Evolutionary conservation across 1,140 invertebrate species (phyloP).

Genomic region (Microplitis demolitor): DNA sequence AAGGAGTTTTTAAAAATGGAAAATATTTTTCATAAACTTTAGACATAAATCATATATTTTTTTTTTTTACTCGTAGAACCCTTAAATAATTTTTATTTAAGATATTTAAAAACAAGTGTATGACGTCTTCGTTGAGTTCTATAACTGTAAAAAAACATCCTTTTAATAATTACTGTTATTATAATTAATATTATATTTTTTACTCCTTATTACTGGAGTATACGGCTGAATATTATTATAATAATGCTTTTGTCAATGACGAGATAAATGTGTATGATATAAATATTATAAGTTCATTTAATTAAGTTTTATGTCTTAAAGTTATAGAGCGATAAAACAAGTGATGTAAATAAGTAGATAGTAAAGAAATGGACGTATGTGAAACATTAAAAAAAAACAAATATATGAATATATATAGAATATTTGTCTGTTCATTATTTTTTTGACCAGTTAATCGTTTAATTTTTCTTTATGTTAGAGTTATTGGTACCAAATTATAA

Average conservation of each 20-base stretch:
- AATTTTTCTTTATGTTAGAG: neutral
- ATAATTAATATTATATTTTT: neutral
- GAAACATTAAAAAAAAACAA: constrained; percentile 7
- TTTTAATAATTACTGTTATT: neutral
- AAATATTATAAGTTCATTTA: constrained; percentile 2
- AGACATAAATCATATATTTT: neutral
- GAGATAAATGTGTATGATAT: neutral
- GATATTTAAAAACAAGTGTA: neutral
- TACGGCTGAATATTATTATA: constrained; percentile 7
- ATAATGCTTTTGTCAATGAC: constrained; percentile 7
- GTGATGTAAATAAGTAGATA: constrained; percentile 32
- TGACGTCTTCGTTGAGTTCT: constrained; percentile 14
- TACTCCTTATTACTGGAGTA: neutral
- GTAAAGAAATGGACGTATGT: constrained; percentile 27
- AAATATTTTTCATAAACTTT: neutral
- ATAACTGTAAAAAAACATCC: constrained; percentile 6
- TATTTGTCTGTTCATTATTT: neutral
- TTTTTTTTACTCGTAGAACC: no score
- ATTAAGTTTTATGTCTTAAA: constrained; percentile 14
- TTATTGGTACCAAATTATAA: neutral
- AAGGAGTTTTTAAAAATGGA: neutral
- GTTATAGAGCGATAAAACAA: constrained; percentile 18
- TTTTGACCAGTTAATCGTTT: neutral
- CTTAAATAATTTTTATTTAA: neutral
- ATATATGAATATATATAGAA: neutral